Evolutionary conservation across 1,140 invertebrate species (phyloP), one percentile per base, ranked within the genome.

Genomic region (Oreohelix idahoensis): DNA sequence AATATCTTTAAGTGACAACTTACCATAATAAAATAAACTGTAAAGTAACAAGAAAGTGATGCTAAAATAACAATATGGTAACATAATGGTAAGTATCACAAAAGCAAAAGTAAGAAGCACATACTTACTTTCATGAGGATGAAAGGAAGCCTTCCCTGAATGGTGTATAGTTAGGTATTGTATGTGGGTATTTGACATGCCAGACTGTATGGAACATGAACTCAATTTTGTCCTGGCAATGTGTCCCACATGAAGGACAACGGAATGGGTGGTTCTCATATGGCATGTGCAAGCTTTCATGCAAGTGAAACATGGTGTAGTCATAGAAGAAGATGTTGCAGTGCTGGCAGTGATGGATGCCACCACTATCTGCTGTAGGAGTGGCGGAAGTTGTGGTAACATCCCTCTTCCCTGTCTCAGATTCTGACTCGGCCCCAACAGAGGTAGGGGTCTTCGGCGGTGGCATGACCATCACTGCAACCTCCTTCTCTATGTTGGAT

Each of bases 141-240:
- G 86, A 73, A 26, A 88, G 83, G 80, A 88, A 88, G 84, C 83
- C 88, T 77, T 90, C 89, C 79, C 86, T 89, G 81, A 90, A 91
- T 29, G 90, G 87, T 78, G 89, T 87, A 76, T 91, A 91, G 83
- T 90, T 90, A 26, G 90, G 90, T 81, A 90, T 90, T 38, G 90
- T 91, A 87, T 91, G 87, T 15, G 90, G 90, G 81, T 91, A 91
- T 79, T 90, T 90, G 39, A 91, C 90, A 45, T 91, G 90, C 90
- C 90, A 91, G 5, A 91, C 90, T 36, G 89, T 89, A 84, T 91
- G 90, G 77, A 91, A 91, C 88, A 90, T 91, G 82, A 91, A 91
- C 87, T 91, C 90, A 69, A 91, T 89, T 32, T 88, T 86, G 82
- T 91, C 90, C 87, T 91, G 90, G 80, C 90, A 91, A 69, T 86